phyloP scores from a whole-genome alignment of 2,113 vertebrate genomes.

The Rana temporaria region DNA sequence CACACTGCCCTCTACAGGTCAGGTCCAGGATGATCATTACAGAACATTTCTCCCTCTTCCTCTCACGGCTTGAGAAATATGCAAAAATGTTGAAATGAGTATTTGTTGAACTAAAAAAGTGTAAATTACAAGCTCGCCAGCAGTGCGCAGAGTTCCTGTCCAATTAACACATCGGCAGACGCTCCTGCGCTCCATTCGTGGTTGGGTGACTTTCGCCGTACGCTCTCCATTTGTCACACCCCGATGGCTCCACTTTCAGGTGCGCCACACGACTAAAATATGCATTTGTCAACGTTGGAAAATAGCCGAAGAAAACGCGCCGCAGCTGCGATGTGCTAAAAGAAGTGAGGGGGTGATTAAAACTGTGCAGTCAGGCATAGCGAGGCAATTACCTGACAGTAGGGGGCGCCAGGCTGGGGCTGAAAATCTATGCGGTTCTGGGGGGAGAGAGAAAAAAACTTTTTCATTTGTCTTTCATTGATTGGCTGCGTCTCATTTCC shows the following conservation, averaged over 20 bases:
- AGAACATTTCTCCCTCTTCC: neutral
- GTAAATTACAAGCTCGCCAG: neutral
- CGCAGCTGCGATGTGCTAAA: neutral
- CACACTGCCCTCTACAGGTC: too few relatives aligned
- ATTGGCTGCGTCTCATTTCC: neutral
- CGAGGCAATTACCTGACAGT: conserved; percentile 8
- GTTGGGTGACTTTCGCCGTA: neutral
- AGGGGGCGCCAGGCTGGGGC: conserved; percentile 11
- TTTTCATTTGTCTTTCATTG: conserved; percentile 6
- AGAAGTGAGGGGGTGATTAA: conserved; percentile 3
- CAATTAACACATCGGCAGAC: conserved; percentile 43
- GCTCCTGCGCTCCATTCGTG: neutral
- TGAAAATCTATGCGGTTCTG: conserved; percentile 4
- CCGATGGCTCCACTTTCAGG: conserved; percentile 1
- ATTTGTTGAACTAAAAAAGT: conserved; percentile 38
- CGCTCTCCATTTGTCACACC: conserved; percentile 4
- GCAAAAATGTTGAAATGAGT: conserved; percentile 7
- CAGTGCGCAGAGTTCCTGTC: neutral
- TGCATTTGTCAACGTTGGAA: neutral
- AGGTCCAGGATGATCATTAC: neutral
- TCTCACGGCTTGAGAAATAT: neutral
- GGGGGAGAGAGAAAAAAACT: neutral
- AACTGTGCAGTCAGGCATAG: conserved; percentile 25
- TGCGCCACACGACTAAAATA: neutral
- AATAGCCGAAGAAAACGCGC: conserved; percentile 1